Conservation (phyloP, 2,888 invertebrate genomes). For the Lutraria lutraria region DNA sequence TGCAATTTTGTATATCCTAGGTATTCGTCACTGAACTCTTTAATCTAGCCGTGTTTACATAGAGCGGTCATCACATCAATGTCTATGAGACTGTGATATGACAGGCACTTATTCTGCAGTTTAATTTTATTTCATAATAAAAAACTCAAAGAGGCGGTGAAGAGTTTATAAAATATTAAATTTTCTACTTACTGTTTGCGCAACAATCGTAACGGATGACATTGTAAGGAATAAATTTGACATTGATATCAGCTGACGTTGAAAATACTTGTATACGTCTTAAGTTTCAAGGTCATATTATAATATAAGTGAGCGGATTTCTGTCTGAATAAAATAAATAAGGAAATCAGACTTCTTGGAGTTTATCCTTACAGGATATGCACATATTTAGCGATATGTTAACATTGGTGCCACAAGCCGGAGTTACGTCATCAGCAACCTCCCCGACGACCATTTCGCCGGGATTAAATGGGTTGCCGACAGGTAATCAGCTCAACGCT, state of each 20-base stretch:
- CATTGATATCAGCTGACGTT: slow-evolving; percentile 23
- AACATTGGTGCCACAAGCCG: slow-evolving; percentile 57
- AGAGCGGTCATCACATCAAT: slow-evolving; percentile 8
- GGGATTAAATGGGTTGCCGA: slow-evolving; percentile 47
- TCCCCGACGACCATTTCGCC: slow-evolving; percentile 62
- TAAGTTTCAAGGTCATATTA: neutral
- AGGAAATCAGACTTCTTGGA: neutral
- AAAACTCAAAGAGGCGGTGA: neutral
- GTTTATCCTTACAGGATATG: slow-evolving; percentile 37
- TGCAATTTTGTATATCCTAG: slow-evolving; percentile 39
- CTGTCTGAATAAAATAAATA: neutral
- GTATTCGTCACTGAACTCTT: neutral
- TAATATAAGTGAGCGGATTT: neutral
- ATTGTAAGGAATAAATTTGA: slow-evolving; percentile 4
- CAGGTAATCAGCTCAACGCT: slow-evolving; percentile 49
- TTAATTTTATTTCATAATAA: neutral
- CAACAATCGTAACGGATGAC: neutral
- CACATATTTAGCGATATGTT: slow-evolving; percentile 63
- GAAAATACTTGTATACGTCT: neutral
- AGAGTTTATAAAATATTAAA: neutral
- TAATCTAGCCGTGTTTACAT: slow-evolving; percentile 41
- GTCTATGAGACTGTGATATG: slow-evolving; percentile 23
- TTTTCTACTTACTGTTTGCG: neutral
- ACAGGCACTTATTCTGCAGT: neutral
- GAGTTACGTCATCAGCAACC: slow-evolving; percentile 43